Conservation (phyloP, 2,113 vertebrate species). For the Salminus brasiliensis region DNA sequence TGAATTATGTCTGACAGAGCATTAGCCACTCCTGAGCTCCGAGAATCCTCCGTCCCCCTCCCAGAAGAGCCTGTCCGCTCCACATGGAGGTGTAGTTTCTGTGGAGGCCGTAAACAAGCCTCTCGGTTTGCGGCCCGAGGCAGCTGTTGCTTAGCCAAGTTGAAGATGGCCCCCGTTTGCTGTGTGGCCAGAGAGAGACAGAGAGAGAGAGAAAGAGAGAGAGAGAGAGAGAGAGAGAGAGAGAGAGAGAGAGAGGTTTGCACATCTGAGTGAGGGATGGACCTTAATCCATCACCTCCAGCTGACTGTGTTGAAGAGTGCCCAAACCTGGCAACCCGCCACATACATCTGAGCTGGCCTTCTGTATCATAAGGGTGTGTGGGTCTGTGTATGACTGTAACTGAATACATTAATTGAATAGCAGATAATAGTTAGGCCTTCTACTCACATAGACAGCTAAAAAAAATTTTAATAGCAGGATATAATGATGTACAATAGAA, state of each 20-base stretch:
- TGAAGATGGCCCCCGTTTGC: conserved; percentile 55
- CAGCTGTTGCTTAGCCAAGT: conserved; percentile 39
- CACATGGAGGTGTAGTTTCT: conserved; percentile 12
- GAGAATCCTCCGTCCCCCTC: conserved; percentile 14
- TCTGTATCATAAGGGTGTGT: neutral
- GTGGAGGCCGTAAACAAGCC: conserved; percentile 36
- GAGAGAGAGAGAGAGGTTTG: conserved; percentile 36
- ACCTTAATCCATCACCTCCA: conserved; percentile 70
- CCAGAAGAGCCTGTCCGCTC: conserved; percentile 20
- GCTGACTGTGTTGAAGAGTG: conserved; percentile 64
- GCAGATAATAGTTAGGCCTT: too few species aligned
- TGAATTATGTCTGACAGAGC: conserved; percentile 38
- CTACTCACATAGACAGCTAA: too few species aligned
- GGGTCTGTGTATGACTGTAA: conserved; percentile 5
- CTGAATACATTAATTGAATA: too few species aligned
- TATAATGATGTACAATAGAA: too few species aligned
- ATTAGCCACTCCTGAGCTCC: conserved; percentile 41
- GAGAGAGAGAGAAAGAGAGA: neutral
- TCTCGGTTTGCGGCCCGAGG: conserved; percentile 19
- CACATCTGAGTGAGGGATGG: conserved; percentile 46
- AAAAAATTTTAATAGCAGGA: too few species aligned
- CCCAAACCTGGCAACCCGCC: conserved; percentile 50
- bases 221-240: neutral
- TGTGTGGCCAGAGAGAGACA: conserved; percentile 46
- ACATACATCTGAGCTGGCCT: conserved; percentile 14